phyloP scores from a whole-genome alignment of 2,888 invertebrate species.

The Drosophila prolongata region DNA sequence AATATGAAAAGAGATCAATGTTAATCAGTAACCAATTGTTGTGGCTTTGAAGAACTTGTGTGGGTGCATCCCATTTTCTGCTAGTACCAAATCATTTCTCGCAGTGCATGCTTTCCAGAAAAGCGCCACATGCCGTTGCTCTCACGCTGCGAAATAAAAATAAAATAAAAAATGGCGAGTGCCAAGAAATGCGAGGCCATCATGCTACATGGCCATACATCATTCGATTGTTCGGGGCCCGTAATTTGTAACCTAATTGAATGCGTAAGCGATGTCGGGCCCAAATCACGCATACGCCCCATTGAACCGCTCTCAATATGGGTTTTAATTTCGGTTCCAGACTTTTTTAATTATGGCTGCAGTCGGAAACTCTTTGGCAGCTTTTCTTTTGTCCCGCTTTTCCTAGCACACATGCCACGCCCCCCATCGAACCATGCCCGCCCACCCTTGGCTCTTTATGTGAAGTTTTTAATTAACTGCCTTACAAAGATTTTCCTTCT shows the following conservation, averaged over 20 bases:
- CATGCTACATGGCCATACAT: slow-evolving; percentile 56
- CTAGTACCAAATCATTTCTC: slow-evolving; percentile 5
- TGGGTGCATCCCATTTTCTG: not conserved
- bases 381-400: slow-evolving; percentile 44
- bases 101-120: not conserved
- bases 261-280: slow-evolving; percentile 4
- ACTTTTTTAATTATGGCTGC: slow-evolving; percentile 40
- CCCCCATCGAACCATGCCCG: slow-evolving; percentile 6
- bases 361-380: slow-evolving; percentile 34
- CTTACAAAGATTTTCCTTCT: slow-evolving; percentile 72
- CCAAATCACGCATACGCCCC: slow-evolving; percentile 15
- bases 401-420: slow-evolving; percentile 31
- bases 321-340: slow-evolving; percentile 18
- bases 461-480: slow-evolving; percentile 74
- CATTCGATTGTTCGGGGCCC: slow-evolving; percentile 56
- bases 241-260: slow-evolving; percentile 31
- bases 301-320: slow-evolving; percentile 15
- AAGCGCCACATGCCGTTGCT: slow-evolving; percentile 28
- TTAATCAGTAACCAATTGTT: too few relatives aligned
- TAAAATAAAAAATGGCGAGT: slow-evolving; percentile 19
- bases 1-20: too few relatives aligned
- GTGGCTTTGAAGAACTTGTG: too few relatives aligned
- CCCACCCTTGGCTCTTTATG: slow-evolving; percentile 39
- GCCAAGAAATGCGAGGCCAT: slow-evolving; percentile 15
- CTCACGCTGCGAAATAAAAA: slow-evolving; percentile 26